Percentiles rank a stretch among this genome's conserved stretches.
Conservation (phyloP, 2,113 vertebrate species). For the Leptocoma aspasia region DNA sequence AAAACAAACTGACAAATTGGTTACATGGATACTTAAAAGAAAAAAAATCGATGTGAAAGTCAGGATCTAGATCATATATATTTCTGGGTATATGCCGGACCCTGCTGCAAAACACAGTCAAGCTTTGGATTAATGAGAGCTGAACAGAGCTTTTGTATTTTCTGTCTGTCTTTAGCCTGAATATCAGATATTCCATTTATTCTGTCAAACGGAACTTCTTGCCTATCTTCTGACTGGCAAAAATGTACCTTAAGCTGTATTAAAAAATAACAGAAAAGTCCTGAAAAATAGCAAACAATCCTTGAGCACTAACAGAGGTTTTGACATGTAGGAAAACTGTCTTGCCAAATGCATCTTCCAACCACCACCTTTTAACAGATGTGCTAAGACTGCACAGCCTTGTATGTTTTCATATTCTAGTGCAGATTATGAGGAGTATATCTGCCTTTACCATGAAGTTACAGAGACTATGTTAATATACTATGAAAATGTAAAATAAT, state of each 20-base stretch:
- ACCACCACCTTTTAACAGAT: background rate
- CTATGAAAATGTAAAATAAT: conserved; percentile 19
- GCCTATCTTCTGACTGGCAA: background rate
- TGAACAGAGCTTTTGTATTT: background rate
- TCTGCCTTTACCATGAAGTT: background rate
- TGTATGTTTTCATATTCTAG: background rate
- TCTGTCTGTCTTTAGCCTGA: background rate
- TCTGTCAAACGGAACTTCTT: background rate
- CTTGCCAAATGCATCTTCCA: background rate
- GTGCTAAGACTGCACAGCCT: background rate
- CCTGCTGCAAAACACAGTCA: background rate
- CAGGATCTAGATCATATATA: background rate
- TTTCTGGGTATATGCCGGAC: background rate
- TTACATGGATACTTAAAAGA: background rate
- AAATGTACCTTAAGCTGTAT: background rate
- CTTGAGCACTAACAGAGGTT: background rate
- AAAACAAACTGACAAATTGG: background rate
- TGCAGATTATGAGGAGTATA: background rate
- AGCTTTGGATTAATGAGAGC: background rate
- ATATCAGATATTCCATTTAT: background rate
- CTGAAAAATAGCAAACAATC: background rate
- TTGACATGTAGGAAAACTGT: background rate
- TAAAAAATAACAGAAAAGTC: background rate
- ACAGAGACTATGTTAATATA: background rate
- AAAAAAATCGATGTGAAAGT: background rate